A percentile compares a stretch with the other conserved stretches of the same genome.
Evolutionary conservation across 2,888 invertebrate genomes (phyloP).

Genomic region (Hylaea fasciaria): DNA sequence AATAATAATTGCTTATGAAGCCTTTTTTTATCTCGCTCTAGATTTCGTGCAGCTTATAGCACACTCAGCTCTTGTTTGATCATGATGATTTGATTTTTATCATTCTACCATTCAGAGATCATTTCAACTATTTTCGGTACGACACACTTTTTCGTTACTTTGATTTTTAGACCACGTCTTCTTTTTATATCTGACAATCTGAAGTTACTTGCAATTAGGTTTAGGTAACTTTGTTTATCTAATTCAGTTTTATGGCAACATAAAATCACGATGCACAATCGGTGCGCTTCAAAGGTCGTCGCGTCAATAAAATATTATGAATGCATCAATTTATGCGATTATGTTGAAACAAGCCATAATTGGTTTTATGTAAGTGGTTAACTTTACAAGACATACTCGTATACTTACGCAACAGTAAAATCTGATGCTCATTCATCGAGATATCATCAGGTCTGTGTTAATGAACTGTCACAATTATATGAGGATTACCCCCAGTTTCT

Average conservation of each 20-base stretch:
- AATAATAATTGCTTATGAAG: too few relatives aligned
- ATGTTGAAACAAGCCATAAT: conserved; percentile 16
- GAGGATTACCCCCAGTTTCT: too few relatives aligned
- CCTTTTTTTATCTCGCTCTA: too few relatives aligned
- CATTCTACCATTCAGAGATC: too few relatives aligned
- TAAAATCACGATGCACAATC: conserved; percentile 24
- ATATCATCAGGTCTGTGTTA: conserved; percentile 1
- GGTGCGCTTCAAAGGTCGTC: conserved; percentile 33
- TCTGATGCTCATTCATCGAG: conserved; percentile 39
- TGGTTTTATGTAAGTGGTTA: conserved; percentile 46
- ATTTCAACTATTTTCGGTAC: too few relatives aligned
- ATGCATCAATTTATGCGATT: conserved; percentile 30
- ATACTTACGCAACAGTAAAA: conserved; percentile 42
- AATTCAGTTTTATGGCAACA: conserved; percentile 34
- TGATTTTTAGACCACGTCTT: too few relatives aligned
- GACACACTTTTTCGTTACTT: too few relatives aligned
- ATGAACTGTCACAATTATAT: background rate
- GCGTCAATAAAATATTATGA: conserved; percentile 40
- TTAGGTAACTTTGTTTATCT: conserved; percentile 32
- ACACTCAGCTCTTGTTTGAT: too few relatives aligned
- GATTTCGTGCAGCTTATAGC: too few relatives aligned
- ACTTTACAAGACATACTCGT: conserved; percentile 27
- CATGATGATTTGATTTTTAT: too few relatives aligned
- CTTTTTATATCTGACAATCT: too few relatives aligned
- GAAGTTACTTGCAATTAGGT: background rate